phyloP scores from a whole-genome alignment of 2,888 invertebrate genomes.

The Resseliella maxima region DNA sequence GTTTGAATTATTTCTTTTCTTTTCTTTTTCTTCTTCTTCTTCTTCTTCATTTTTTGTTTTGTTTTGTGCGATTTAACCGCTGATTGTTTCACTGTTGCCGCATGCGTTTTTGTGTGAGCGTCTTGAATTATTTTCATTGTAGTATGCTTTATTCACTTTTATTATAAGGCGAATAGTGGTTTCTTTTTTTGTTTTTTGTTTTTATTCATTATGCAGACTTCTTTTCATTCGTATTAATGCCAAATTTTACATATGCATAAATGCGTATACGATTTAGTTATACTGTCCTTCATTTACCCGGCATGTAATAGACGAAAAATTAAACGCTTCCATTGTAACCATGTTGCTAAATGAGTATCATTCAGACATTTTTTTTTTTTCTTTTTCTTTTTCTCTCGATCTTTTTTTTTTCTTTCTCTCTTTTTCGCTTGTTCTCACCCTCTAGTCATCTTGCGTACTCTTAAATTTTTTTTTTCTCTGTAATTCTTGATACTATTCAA shows the following conservation, averaged over 20 bases:
- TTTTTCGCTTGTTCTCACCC: background rate
- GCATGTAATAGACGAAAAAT: background rate
- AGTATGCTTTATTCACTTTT: background rate
- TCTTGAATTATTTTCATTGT: background rate
- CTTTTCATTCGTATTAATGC: constrained; percentile 10
- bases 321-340: constrained; percentile 8
- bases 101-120: background rate
- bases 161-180: background rate
- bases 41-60: background rate
- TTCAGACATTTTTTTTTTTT: too few relatives aligned
- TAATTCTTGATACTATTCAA: too few relatives aligned
- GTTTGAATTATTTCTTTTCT: constrained; percentile 21
- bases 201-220: constrained; percentile 19
- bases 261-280: background rate
- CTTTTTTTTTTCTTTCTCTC: background rate
- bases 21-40: background rate
- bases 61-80: background rate
- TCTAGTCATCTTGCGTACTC: background rate
- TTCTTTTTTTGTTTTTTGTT: background rate
- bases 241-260: constrained; percentile 23
- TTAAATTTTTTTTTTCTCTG: too few relatives aligned
- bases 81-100: background rate
- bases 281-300: background rate
- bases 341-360: background rate
- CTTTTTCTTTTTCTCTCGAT: background rate